Evolutionary conservation across 92 coral and sea anemone species (phyloP), one percentile per base, ranked within the genome.

Genomic region (Micromussa lordhowensis): DNA sequence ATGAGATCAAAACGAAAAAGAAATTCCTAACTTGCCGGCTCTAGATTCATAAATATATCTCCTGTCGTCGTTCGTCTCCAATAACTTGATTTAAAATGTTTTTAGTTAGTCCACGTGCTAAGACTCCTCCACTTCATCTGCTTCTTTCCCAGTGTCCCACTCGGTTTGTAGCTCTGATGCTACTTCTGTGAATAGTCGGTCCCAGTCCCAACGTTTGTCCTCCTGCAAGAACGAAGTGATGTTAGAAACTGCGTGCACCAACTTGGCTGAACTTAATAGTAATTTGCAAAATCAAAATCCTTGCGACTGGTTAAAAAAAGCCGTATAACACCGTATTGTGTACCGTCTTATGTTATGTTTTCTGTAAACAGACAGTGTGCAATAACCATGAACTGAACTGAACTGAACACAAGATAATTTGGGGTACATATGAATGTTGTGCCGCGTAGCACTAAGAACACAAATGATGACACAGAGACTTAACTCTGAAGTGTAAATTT

Each of bases 151-250:
- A 59, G 80, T 91, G 91, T 97, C 98, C 99, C 99, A 97, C 86
- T 97, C 99, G 29, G 93, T 92, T 84, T 97, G 99, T 31, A 97
- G 94, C 85, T 97, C 99, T 1, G 98, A 95, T 5, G 99, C 93
- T 14, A 97, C 97, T 88, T 97, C 99, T 31, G 99, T 97, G 87
- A 97, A 97, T 1, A 97, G 93, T 68, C 98, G 92, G 82, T 95
- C 96, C 99, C 99, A 97, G 77, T 97, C 98, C 99, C 99, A 97
- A 49, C 89, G 90, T 69, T 97, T 97, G 95, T 97, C 99, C 79
- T 97, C 99, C 99, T 95, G 58, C 15, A 57, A 80, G 72, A 59
- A 31, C 19, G 35, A 40, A 40, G 36, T 12, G 10, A 54, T 21
- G 4, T 6, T 19, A 80, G 10, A 30, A 26, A 8, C n/a, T 64